These are phyloP conservation scores for Drosophila miranda DNA, from an alignment of 1,140 invertebrate genomes.

Conservation along the genomic window DNA sequence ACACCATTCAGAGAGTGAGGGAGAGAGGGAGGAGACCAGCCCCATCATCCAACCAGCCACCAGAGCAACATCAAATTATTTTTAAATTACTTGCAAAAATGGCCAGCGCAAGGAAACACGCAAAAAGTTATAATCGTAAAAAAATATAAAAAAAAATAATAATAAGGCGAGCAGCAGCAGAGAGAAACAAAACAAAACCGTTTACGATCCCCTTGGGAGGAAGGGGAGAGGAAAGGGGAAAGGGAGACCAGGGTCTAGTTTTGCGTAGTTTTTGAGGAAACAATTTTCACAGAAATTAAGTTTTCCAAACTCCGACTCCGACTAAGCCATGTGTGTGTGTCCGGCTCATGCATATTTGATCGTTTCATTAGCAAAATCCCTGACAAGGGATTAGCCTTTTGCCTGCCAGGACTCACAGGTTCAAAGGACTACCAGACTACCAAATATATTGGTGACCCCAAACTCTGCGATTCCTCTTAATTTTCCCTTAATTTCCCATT, in stretches of 20 bases:
- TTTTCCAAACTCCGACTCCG: constrained; percentile 2
- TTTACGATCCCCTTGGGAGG: constrained; percentile 23
- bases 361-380: constrained; percentile 35
- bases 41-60: constrained; percentile 5
- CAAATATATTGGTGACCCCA: too few species aligned
- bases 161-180: constrained; percentile 2
- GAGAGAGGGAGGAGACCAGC: neutral
- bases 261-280: constrained; percentile 27
- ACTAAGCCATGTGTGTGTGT: neutral
- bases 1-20: neutral
- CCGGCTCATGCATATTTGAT: constrained; percentile 37
- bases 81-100: constrained; percentile 76
- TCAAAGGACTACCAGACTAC: too few species aligned
- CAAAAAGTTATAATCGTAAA: constrained; percentile 59
- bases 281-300: constrained; percentile 47
- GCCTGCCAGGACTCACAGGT: neutral
- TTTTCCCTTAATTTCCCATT: too few species aligned
- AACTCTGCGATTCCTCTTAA: too few species aligned
- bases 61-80: constrained; percentile 67
- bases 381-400: neutral
- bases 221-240: neutral
- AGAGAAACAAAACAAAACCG: constrained; percentile 19
- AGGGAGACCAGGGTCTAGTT: neutral
- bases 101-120: constrained; percentile 17
- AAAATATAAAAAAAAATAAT: constrained; percentile 27